Evolutionary conservation across 1,140 invertebrate species (phyloP).

Genomic region (Octopus bimaculoides): DNA sequence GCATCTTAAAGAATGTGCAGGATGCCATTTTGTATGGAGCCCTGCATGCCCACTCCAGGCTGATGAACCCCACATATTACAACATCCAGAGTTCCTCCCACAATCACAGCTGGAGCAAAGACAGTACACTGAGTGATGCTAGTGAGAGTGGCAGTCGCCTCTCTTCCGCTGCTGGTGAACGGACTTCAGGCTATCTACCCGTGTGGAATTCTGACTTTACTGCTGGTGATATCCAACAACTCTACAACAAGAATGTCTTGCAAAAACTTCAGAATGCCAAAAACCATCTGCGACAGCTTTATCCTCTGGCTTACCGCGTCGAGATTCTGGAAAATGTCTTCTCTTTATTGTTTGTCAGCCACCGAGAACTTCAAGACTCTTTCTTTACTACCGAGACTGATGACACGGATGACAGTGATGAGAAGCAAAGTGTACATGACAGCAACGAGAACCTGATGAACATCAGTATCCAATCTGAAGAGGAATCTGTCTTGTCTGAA

Average conservation of each 20-base stretch:
- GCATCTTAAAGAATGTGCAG: slow-evolving; percentile 51
- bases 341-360: slow-evolving; percentile 55
- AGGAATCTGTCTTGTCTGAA: neutral
- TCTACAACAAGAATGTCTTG: slow-evolving; percentile 42
- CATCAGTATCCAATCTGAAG: slow-evolving; percentile 20
- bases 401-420: slow-evolving; percentile 34
- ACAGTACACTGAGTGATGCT: slow-evolving; percentile 8
- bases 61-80: slow-evolving; percentile 33
- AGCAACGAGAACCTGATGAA: slow-evolving; percentile 17
- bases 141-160: slow-evolving; percentile 1
- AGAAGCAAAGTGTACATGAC: slow-evolving; percentile 24
- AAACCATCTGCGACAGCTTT: slow-evolving; percentile 44
- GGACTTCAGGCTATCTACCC: neutral
- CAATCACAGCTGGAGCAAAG: neutral
- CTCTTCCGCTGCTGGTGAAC: neutral
- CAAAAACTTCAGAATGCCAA: slow-evolving; percentile 38
- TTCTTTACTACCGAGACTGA: slow-evolving; percentile 32
- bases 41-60: slow-evolving; percentile 33
- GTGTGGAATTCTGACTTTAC: neutral
- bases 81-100: neutral
- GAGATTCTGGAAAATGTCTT: slow-evolving; percentile 60
- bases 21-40: slow-evolving; percentile 46
- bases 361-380: slow-evolving; percentile 47
- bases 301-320: slow-evolving; percentile 52
- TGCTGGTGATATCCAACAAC: slow-evolving; percentile 31